Evolutionary conservation across 2,113 vertebrate genomes (phyloP).

Genomic region (Brachyhypopomus occidentalis): DNA sequence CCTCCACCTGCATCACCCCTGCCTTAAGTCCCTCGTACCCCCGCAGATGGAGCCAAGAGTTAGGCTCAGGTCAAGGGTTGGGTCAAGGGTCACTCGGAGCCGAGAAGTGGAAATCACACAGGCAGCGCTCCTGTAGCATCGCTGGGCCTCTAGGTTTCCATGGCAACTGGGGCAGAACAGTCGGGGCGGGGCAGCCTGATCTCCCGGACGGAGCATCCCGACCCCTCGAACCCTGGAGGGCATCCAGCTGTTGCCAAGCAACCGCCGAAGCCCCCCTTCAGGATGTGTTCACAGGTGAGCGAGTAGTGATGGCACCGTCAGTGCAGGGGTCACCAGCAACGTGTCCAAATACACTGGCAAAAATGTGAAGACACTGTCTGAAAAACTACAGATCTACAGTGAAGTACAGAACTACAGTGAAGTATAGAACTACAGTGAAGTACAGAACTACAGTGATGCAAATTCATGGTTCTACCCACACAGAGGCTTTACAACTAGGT

Average conservation of each 20-base stretch:
- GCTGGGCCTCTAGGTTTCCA: constrained; percentile 76
- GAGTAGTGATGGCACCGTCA: neutral
- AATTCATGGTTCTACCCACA: too few species aligned
- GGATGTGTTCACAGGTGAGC: constrained; percentile 94
- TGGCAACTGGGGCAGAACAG: constrained; percentile 81
- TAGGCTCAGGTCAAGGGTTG: constrained; percentile 25
- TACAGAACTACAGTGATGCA: too few species aligned
- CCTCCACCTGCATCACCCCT: constrained; percentile 77
- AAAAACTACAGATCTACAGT: too few species aligned
- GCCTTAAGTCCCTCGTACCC: constrained; percentile 79
- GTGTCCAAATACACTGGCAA: too few species aligned
- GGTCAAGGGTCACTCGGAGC: constrained; percentile 44
- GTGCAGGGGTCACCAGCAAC: too few species aligned
- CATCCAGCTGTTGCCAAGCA: constrained; percentile 69
- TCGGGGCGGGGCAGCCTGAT: constrained; percentile 61
- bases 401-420: too few species aligned
- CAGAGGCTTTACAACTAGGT: too few species aligned
- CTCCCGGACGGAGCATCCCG: constrained; percentile 64
- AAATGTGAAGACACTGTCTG: too few species aligned
- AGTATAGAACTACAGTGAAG: too few species aligned
- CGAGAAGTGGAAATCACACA: constrained; percentile 64
- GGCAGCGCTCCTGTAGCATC: constrained; percentile 80
- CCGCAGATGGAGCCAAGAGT: constrained; percentile 67
- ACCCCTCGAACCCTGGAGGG: constrained; percentile 72
- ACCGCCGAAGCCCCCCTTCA: constrained; percentile 70